Evolutionary conservation across 2,113 vertebrate genomes (phyloP).

Genomic region (Hymenochirus boettgeri): DNA sequence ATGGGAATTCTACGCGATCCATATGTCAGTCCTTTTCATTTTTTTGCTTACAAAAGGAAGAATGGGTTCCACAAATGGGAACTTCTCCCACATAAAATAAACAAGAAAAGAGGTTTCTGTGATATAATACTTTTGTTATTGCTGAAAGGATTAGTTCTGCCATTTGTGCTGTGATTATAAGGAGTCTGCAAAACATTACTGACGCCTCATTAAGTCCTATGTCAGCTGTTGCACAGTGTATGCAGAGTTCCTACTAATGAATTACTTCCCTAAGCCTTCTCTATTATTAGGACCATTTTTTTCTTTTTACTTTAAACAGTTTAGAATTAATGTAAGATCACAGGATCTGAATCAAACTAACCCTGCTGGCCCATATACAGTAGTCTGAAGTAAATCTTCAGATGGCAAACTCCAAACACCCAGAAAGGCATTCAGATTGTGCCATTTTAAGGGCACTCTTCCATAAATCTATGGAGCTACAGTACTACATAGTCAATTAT

Average conservation of each 20-base stretch:
- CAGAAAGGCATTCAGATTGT: too few species aligned
- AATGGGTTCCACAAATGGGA: neutral
- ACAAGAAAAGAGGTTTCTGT: neutral
- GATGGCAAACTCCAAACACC: too few species aligned
- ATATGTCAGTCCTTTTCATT: neutral
- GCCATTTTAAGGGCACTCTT: too few species aligned
- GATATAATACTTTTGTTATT: constrained; percentile 5
- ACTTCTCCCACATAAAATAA: neutral
- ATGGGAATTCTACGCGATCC: neutral
- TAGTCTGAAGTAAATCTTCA: too few species aligned
- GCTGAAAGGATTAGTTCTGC: neutral
- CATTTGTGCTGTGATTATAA: neutral
- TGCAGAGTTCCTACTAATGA: neutral
- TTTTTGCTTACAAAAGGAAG: neutral
- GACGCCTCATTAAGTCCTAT: constrained; percentile 5
- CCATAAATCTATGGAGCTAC: too few species aligned
- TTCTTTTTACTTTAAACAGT: too few species aligned
- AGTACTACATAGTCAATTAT: too few species aligned
- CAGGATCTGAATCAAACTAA: too few species aligned
- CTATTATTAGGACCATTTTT: neutral
- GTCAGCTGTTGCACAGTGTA: neutral
- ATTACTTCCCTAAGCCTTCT: neutral
- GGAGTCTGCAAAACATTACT: constrained; percentile 5
- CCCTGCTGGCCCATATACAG: too few species aligned
- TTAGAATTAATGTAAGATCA: too few species aligned